Percentiles rank a stretch among this genome's conserved stretches.
Conservation (phyloP, 2,797 vertebrate species). For the Molossus molossus region DNA sequence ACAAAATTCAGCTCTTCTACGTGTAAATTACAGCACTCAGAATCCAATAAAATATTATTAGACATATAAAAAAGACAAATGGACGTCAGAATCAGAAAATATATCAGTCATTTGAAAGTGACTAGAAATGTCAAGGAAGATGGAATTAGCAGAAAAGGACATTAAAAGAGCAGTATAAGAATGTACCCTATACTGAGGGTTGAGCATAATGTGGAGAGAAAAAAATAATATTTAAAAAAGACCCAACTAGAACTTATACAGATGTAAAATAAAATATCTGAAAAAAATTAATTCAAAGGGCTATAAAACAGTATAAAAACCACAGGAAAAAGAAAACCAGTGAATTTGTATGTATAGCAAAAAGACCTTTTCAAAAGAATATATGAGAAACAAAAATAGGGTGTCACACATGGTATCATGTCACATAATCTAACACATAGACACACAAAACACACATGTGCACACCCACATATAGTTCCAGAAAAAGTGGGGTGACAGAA, state of each 20-base stretch:
- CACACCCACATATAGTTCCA: background rate
- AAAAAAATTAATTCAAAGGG: background rate
- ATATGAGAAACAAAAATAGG: background rate
- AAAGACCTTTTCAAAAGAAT: background rate
- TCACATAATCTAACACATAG: background rate
- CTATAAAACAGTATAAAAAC: background rate
- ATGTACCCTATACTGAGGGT: background rate
- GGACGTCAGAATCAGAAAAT: background rate
- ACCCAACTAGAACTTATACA: background rate
- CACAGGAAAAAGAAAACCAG: background rate
- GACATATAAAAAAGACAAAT: background rate
- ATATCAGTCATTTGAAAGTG: background rate
- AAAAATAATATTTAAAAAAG: background rate
- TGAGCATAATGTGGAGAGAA: background rate
- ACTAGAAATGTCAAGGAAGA: background rate
- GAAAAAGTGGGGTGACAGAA: background rate
- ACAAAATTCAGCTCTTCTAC: constrained; percentile 9
- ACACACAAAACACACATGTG: background rate
- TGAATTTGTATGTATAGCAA: background rate
- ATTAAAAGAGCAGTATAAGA: background rate
- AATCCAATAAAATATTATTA: background rate
- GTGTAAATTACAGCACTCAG: background rate
- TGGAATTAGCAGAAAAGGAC: background rate
- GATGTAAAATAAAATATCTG: background rate
- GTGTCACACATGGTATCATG: background rate